Evolutionary conservation across 2,797 vertebrate species (phyloP).

Genomic region (Brachyalestes nurse): DNA sequence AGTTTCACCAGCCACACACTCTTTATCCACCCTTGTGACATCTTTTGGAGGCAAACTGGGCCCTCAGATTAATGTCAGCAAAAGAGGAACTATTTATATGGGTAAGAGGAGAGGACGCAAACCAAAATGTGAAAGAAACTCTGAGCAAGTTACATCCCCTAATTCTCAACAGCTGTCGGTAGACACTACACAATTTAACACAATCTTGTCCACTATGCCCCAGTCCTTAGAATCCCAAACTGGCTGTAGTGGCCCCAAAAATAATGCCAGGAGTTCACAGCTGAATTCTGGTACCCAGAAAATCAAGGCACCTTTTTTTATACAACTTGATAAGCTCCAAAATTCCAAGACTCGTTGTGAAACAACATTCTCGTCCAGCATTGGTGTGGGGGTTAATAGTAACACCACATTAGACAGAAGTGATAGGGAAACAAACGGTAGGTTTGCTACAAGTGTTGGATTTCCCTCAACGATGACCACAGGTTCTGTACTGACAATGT

Average conservation of each 20-base stretch:
- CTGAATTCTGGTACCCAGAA: constrained; percentile 56
- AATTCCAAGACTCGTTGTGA: constrained; percentile 92
- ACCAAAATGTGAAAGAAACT: constrained; percentile 82
- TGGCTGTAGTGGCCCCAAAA: constrained; percentile 27
- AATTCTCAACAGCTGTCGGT: constrained; percentile 33
- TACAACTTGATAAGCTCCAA: constrained; percentile 86
- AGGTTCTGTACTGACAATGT: constrained; percentile 56
- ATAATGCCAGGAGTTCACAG: constrained; percentile 30
- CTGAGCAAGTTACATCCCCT: constrained; percentile 20
- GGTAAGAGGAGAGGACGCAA: constrained; percentile 96
- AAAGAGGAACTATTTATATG: constrained; percentile 98
- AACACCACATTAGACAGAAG: constrained; percentile 79
- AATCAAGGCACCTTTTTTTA: constrained; percentile 81
- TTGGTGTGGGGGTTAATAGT: constrained; percentile 92
- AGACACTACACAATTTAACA: constrained; percentile 26
- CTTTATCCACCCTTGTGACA: constrained; percentile 91
- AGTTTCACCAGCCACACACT: constrained; percentile 57
- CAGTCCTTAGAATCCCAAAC: constrained; percentile 34
- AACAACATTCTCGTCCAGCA: constrained; percentile 91
- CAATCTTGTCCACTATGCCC: constrained; percentile 18
- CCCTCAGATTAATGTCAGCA: constrained; percentile 98
- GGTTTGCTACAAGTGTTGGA: constrained; percentile 37
- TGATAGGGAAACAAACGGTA: constrained; percentile 49
- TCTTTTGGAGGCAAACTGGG: constrained; percentile 92
- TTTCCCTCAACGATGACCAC: constrained; percentile 55